Evolutionary conservation across 2,888 invertebrate species (phyloP), one percentile per base, ranked within the genome.

Genomic region (Aleiodes alternator): DNA sequence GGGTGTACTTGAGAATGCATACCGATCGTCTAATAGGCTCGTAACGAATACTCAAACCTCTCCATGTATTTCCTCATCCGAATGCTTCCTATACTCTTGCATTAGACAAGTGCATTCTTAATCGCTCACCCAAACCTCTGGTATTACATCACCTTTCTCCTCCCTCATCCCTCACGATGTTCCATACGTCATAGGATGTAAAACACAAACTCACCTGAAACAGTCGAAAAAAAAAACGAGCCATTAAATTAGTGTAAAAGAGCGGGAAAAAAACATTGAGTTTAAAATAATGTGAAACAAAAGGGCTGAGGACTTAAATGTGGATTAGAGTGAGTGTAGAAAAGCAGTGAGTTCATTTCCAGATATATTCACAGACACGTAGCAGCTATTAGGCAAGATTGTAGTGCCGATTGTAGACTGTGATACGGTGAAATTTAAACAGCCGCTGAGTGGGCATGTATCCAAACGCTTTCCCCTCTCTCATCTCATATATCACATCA

Each of bases 361-460:
- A 80, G 81, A 82, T 82, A 82, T 87, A 88, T 88, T 88, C 86
- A 80, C 80, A 83, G 82, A 87, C 88, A 88, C 88, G 88, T 87
- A 87, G 84, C 71, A 78, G 81, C 87, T 85, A 85, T 88, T 88
- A 88, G 78, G 81, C 80, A 79, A 82, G 84, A 84, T 84, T 81
- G 81, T 80, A 76, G 75, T 72, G 75, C 76, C 77, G 86, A 86
- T 84, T 80, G 79, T 70, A 81, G 78, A 81, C 79, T 75, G 55
- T 80, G 86, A 87, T 87, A 85, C 75, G 78, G 75, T 55, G 75
- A 75, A 81, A 85, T 86, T 86, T 84, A 84, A 84, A 81, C 80
- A 78, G 75, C 69, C 79, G 82, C 84, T 85, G 86, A 84, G 84
- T 78, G 79, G 81, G 83, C 85, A 81, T 81, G 80, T 84, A 84